These are phyloP conservation scores for Dynastes hyllus DNA, from an alignment of 2,888 invertebrate genomes.

Conservation along the genomic window DNA sequence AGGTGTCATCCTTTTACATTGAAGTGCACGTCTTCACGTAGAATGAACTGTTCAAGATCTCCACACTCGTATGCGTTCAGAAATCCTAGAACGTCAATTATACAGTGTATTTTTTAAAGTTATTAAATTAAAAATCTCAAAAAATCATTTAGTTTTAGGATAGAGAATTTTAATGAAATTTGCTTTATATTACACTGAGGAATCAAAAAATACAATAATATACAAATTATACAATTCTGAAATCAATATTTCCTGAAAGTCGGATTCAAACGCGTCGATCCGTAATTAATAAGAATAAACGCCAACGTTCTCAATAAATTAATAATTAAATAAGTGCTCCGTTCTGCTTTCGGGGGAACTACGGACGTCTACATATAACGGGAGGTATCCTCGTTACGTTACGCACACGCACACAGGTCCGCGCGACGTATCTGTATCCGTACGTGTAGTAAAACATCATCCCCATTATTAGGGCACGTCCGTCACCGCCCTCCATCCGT, in stretches of 20 bases:
- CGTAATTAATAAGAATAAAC: conserved; percentile 49
- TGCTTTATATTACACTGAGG: too few species aligned
- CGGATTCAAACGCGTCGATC: conserved; percentile 19
- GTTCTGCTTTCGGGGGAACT: conserved; percentile 24
- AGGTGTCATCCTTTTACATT: too few species aligned
- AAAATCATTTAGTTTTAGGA: too few species aligned
- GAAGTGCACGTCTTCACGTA: too few species aligned
- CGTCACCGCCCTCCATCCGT: conserved; percentile 48
- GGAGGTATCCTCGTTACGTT: conserved; percentile 25
- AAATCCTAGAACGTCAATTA: too few species aligned
- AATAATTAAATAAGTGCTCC: conserved; percentile 51
- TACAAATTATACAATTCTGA: neutral
- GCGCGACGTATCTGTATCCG: conserved; percentile 2
- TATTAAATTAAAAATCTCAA: too few species aligned
- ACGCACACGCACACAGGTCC: conserved; percentile 9
- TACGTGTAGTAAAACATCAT: conserved; percentile 48
- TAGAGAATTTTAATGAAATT: too few species aligned
- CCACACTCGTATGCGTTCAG: too few species aligned
- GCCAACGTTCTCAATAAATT: conserved; percentile 50
- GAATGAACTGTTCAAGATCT: too few species aligned
- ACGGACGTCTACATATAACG: conserved; percentile 1
- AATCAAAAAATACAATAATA: too few species aligned
- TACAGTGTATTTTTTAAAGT: too few species aligned
- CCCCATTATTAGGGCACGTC: conserved; percentile 52
- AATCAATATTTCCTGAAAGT: conserved; percentile 5